phyloP scores from a whole-genome alignment of 2,113 vertebrate species.

The Hippocampus comes region DNA sequence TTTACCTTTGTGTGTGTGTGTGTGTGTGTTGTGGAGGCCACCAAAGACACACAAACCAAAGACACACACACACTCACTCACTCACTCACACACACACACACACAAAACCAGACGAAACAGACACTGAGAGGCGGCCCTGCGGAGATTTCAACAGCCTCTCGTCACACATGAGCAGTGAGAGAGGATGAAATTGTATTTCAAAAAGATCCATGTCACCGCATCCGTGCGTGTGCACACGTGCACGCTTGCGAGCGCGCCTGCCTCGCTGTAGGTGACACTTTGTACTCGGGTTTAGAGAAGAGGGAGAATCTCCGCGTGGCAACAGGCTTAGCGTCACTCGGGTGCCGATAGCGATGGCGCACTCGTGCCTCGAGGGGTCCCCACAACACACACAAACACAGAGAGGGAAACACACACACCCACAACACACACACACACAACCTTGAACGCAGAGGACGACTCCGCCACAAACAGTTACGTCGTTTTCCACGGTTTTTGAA shows the following conservation, averaged over 20 bases:
- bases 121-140: not conserved
- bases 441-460: not conserved
- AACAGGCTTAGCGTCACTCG: constrained; percentile 31
- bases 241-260: constrained; percentile 2
- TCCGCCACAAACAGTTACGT: not conserved
- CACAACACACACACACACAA: not conserved
- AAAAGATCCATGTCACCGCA: constrained; percentile 47
- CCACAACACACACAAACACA: not conserved
- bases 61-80: not conserved
- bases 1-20: not conserved
- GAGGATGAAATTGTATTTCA: constrained; percentile 58
- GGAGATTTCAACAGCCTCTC: constrained; percentile 31
- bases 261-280: constrained; percentile 13
- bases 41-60: not conserved
- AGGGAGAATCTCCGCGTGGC: constrained; percentile 28
- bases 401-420: too few species aligned
- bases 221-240: constrained; percentile 16
- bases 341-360: constrained; percentile 31
- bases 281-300: constrained; percentile 22
- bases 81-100: constrained; percentile 12
- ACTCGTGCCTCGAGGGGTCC: constrained; percentile 1
- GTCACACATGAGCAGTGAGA: constrained; percentile 21
- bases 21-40: constrained; percentile 1
- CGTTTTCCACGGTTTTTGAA: not conserved
- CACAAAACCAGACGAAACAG: not conserved